These are phyloP conservation scores for Cossypha polioptera DNA, from an alignment of 2,797 vertebrate genomes.

Conservation along the genomic window DNA sequence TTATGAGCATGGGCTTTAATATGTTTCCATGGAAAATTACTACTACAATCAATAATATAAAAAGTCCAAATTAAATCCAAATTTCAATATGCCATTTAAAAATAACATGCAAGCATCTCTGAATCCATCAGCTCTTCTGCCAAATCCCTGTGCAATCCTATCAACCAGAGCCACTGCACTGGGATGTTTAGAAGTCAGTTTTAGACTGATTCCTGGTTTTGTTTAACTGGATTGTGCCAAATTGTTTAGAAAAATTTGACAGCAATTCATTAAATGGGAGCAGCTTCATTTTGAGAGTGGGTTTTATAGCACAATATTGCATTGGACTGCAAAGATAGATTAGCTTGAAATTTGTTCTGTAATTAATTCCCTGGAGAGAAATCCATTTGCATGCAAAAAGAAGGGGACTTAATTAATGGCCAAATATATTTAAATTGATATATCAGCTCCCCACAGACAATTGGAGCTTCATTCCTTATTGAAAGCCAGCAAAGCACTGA, in stretches of 20 bases:
- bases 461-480: not conserved
- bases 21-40: not conserved
- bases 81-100: not conserved
- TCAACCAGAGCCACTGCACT: not conserved
- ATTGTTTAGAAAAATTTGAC: not conserved
- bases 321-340: slow-evolving; percentile 47
- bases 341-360: slow-evolving; percentile 42
- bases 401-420: slow-evolving; percentile 37
- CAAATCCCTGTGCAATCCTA: not conserved
- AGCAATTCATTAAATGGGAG: not conserved
- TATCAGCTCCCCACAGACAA: slow-evolving; percentile 38
- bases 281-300: not conserved
- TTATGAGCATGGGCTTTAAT: not conserved
- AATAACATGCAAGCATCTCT: not conserved
- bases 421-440: slow-evolving; percentile 58
- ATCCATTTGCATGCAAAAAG: slow-evolving; percentile 45
- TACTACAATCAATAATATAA: not conserved
- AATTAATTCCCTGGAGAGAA: slow-evolving; percentile 58
- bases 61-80: not conserved
- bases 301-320: not conserved
- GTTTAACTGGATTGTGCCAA: not conserved
- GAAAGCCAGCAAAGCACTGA: not conserved
- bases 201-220: not conserved
- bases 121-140: not conserved
- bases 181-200: not conserved